These are phyloP conservation scores for Alces alces DNA, from an alignment of 2,113 vertebrate genomes.

Conservation along the genomic window DNA sequence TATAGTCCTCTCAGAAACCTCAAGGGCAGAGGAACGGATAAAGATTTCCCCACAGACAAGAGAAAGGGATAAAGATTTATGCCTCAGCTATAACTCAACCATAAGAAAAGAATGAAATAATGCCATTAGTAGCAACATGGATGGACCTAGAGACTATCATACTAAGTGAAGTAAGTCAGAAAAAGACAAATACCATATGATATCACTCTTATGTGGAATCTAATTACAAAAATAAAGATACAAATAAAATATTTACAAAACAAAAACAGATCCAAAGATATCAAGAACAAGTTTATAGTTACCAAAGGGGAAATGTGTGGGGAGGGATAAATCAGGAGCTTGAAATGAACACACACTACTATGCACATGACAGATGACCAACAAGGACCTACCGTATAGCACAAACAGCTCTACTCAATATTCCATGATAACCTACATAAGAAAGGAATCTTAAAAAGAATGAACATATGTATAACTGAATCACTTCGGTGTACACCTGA, in stretches of 20 bases:
- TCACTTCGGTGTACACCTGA: not conserved
- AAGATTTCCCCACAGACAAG: not conserved
- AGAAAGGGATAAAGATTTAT: not conserved
- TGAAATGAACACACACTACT: not conserved
- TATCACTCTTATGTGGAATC: not conserved
- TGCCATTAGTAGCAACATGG: not conserved
- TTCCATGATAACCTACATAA: not conserved
- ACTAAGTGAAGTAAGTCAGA: not conserved
- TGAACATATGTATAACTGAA: not conserved
- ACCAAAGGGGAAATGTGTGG: not conserved
- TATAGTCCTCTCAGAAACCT: not conserved
- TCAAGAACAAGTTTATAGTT: not conserved
- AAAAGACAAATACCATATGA: too few species aligned
- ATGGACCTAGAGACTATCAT: not conserved
- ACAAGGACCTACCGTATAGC: not conserved
- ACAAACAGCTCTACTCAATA: not conserved
- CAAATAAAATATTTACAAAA: not conserved
- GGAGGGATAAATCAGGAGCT: not conserved
- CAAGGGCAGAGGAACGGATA: not conserved
- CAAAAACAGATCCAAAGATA: not conserved
- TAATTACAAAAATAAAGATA: not conserved
- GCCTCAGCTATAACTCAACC: not conserved
- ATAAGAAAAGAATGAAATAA: not conserved
- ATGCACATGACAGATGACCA: not conserved
- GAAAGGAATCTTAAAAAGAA: not conserved